These are phyloP conservation scores for Cyphomyrus discorhynchus DNA, from an alignment of 2,113 vertebrate species.

Conservation along the genomic window DNA sequence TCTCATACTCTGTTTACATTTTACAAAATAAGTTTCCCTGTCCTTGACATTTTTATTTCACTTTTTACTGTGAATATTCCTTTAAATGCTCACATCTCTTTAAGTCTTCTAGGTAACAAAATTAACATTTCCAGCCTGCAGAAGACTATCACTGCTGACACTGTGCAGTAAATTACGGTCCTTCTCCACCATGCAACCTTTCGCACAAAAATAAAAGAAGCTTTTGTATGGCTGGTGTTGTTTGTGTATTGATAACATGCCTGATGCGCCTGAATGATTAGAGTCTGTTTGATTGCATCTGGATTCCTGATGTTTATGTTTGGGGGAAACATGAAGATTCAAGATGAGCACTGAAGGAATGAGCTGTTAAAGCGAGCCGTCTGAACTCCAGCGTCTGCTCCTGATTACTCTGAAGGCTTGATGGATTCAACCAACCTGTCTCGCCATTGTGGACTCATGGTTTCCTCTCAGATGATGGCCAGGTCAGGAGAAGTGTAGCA, in stretches of 20 bases:
- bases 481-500: neutral
- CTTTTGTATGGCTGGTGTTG: neutral
- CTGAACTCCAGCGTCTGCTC: neutral
- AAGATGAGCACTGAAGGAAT: neutral
- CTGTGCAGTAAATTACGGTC: neutral
- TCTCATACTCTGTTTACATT: neutral
- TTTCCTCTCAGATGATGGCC: neutral
- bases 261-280: neutral
- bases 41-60: neutral
- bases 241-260: neutral
- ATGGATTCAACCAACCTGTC: constrained; percentile 1
- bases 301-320: neutral
- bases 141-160: neutral
- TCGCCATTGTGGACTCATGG: neutral
- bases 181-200: neutral
- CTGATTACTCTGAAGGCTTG: neutral
- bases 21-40: neutral
- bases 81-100: neutral
- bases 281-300: neutral
- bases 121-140: neutral
- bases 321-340: neutral
- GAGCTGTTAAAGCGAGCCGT: neutral
- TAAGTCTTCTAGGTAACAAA: neutral
- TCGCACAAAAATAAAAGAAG: neutral
- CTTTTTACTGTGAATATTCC: neutral